Evolutionary conservation across 2,113 vertebrate species (phyloP).

Genomic region (Physeter macrocephalus): DNA sequence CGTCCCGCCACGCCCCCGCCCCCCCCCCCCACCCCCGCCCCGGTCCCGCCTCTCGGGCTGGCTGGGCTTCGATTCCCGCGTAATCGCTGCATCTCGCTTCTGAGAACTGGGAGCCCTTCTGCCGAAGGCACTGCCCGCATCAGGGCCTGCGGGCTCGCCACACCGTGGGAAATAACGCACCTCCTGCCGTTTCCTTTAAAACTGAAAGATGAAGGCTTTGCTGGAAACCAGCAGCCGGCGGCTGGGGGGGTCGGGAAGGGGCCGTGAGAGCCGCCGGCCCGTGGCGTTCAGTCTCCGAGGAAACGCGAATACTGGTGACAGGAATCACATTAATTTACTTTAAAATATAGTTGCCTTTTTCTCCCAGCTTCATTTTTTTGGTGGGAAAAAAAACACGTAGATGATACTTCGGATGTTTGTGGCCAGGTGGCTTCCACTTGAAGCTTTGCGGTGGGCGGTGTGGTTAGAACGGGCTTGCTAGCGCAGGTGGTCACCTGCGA

Average conservation of each 20-base stretch:
- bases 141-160: neutral
- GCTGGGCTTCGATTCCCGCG: neutral
- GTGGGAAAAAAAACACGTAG: neutral
- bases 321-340: neutral
- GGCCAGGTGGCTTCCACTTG: neutral
- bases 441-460: neutral
- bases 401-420: neutral
- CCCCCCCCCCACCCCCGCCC: rapidly evolving
- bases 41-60: neutral
- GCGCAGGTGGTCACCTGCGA: neutral
- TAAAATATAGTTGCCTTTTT: neutral
- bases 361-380: neutral
- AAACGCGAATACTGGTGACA: neutral
- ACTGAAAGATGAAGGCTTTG: neutral
- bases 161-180: neutral
- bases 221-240: neutral
- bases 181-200: neutral
- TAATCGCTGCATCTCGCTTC: neutral
- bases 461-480: neutral
- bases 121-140: neutral
- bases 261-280: neutral
- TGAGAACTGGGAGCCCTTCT: neutral
- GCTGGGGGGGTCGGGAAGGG: neutral
- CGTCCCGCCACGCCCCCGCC: rapidly evolving
- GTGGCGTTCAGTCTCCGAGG: neutral